Evolutionary conservation across 2,113 vertebrate genomes (phyloP).

Genomic region (Parus major): DNA sequence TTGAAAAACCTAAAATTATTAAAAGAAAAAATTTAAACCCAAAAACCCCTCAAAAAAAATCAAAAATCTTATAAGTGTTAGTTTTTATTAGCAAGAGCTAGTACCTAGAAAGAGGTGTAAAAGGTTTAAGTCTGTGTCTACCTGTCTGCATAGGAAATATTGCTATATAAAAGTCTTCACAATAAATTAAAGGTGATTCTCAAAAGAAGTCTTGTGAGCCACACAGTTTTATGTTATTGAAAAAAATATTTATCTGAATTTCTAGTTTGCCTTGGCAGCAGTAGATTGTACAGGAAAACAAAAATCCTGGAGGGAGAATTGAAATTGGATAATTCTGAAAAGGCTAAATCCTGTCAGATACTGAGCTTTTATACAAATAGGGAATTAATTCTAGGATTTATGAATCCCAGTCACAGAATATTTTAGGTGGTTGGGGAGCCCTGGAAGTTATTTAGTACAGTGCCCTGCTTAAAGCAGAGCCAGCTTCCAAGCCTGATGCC

Average conservation of each 20-base stretch:
- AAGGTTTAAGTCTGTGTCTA: neutral
- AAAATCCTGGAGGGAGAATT: neutral
- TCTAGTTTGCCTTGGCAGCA: constrained; percentile 8
- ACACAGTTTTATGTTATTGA: neutral
- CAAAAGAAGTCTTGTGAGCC: neutral
- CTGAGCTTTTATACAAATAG: neutral
- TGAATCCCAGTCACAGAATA: neutral
- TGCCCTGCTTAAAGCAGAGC: neutral
- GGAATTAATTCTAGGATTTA: neutral
- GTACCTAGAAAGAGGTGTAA: neutral
- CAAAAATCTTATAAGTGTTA: neutral
- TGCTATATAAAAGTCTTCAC: neutral
- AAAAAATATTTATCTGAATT: neutral
- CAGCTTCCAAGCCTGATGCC: neutral
- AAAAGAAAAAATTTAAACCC: neutral
- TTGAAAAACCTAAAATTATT: neutral
- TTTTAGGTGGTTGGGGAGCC: neutral
- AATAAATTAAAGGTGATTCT: neutral
- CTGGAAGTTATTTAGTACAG: neutral
- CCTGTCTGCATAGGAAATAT: neutral
- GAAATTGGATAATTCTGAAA: neutral
- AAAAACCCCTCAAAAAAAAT: neutral
- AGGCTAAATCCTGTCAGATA: neutral
- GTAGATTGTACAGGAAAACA: neutral
- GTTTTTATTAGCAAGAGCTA: neutral